Percentiles rank a stretch among this genome's conserved stretches.
These are phyloP conservation scores for Trematomus bernacchii DNA, from an alignment of 2,797 vertebrate species.

Conservation along the genomic window DNA sequence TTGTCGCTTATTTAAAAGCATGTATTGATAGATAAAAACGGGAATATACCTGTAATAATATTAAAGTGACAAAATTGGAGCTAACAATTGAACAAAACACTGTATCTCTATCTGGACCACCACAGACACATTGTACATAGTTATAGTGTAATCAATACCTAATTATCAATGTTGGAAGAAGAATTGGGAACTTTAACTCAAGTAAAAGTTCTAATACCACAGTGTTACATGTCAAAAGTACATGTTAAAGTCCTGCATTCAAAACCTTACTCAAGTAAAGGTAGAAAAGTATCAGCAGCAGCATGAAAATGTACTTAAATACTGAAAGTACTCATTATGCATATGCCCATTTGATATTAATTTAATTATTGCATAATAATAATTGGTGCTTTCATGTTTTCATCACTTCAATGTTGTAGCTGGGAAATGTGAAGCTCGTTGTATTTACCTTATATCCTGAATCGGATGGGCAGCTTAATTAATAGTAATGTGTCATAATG, in stretches of 20 bases:
- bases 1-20: neutral
- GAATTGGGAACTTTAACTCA: neutral
- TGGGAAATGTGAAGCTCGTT: no score
- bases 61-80: neutral
- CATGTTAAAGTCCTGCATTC: neutral
- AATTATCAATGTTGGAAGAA: neutral
- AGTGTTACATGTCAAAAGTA: neutral
- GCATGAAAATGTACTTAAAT: no score
- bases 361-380: no score
- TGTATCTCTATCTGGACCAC: neutral
- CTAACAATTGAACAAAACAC: neutral
- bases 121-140: neutral
- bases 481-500: no score
- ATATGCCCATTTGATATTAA: neutral
- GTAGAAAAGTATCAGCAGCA: neutral
- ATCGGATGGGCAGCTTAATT: no score
- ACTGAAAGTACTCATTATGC: neutral
- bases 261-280: neutral
- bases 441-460: no score
- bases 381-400: no score
- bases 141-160: neutral
- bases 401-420: neutral
- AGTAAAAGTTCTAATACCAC: neutral
- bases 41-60: fast-evolving
- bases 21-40: fast-evolving